phyloP scores from a whole-genome alignment of 2,113 vertebrate species.

The Lasiurus cinereus region DNA sequence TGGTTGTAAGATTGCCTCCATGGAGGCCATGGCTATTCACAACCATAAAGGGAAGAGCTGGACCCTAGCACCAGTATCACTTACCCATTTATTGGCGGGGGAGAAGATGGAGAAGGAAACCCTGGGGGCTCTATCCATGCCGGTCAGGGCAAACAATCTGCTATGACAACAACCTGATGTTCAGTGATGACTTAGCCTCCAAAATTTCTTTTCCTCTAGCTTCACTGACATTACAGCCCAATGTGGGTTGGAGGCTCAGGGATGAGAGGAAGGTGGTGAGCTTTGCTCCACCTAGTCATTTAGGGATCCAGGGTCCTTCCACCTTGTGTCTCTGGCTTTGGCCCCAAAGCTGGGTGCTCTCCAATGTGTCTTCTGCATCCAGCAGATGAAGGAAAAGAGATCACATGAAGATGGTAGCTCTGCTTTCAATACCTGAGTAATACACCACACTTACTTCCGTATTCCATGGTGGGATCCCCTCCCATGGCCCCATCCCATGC shows the following conservation, averaged over 20 bases:
- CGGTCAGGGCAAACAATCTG: not conserved
- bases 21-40: not conserved
- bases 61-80: not conserved
- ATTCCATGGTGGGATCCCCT: not conserved
- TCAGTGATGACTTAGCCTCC: not conserved
- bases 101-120: not conserved
- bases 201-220: not conserved
- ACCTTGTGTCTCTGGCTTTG: not conserved
- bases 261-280: too few relatives aligned
- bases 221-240: not conserved
- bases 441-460: not conserved
- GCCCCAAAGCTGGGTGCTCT: not conserved
- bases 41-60: not conserved
- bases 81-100: not conserved
- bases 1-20: not conserved
- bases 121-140: rapidly evolving
- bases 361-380: not conserved
- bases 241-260: not conserved
- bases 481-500: too few relatives aligned
- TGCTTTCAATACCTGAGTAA: not conserved
- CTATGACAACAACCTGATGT: not conserved
- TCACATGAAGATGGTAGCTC: not conserved
- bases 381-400: not conserved
- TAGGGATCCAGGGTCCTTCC: not conserved
- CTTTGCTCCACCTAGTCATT: not conserved